Evolutionary conservation across 2,113 vertebrate species (phyloP).

Genomic region (Diadophis punctatus): DNA sequence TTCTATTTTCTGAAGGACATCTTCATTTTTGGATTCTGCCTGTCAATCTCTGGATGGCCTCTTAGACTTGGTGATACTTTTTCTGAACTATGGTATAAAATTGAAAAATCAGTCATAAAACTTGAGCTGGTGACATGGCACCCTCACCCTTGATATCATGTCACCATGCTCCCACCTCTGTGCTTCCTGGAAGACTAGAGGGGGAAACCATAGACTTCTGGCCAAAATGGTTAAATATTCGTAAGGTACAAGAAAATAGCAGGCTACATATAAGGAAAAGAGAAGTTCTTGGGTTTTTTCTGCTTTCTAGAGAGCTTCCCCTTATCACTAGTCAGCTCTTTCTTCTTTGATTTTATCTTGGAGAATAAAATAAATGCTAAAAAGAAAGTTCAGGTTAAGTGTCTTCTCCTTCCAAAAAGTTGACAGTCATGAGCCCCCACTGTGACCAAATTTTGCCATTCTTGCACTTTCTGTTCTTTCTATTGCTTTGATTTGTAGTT

Average conservation of each 20-base stretch:
- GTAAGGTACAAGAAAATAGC: neutral
- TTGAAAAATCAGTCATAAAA: neutral
- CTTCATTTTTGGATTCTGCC: neutral
- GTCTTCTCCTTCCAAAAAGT: neutral
- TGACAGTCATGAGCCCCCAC: neutral
- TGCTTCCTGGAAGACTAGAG: neutral
- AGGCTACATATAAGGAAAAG: neutral
- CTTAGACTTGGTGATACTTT: neutral
- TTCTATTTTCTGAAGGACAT: neutral
- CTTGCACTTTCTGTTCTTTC: neutral
- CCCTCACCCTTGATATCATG: neutral
- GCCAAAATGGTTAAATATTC: neutral
- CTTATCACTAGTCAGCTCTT: neutral
- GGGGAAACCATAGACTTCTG: neutral
- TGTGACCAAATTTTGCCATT: neutral
- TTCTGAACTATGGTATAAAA: neutral
- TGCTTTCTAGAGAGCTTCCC: neutral
- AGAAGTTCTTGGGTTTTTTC: neutral
- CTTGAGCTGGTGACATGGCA: neutral
- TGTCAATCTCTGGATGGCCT: neutral
- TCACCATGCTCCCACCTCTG: neutral
- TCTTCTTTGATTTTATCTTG: neutral
- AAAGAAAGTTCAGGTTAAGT: neutral
- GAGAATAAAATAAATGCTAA: neutral
- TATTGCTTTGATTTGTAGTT: neutral